A percentile compares a stretch with the other conserved stretches of the same genome.
Evolutionary conservation across 2,888 invertebrate species (phyloP).

Genomic region (Hetaerina titia): DNA sequence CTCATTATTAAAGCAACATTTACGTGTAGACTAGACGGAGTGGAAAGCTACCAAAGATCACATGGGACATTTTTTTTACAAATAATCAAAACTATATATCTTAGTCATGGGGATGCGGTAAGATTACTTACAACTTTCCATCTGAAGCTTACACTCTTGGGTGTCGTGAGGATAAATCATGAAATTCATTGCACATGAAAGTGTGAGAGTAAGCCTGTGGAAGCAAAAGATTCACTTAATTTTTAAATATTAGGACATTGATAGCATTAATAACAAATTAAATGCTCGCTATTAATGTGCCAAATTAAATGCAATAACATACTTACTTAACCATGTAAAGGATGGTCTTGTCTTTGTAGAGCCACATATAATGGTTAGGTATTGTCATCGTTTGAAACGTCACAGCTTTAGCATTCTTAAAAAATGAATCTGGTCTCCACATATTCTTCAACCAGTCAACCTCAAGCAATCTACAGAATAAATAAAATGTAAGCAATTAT

Average conservation of each 20-base stretch:
- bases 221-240: constrained; percentile 59
- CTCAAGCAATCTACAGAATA: constrained; percentile 83
- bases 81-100: not conserved
- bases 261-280: too few species aligned
- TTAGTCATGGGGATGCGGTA: not conserved
- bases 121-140: constrained; percentile 92
- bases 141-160: constrained; percentile 95
- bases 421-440: constrained; percentile 96
- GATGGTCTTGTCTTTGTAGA: constrained; percentile 92
- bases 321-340: constrained; percentile 91
- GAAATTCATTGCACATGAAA: constrained; percentile 97
- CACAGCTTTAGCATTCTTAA: constrained; percentile 95
- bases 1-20: too few species aligned
- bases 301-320: not conserved
- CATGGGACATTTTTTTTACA: not conserved
- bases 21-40: too few species aligned
- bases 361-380: constrained; percentile 95
- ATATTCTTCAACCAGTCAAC: constrained; percentile 95
- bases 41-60: too few species aligned
- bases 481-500: not conserved
- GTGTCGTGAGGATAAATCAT: constrained; percentile 96
- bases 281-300: not conserved
- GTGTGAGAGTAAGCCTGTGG: constrained; percentile 86
- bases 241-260: not conserved
- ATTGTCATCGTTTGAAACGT: constrained; percentile 97